A percentile compares a stretch with the other conserved stretches of the same genome.
These are phyloP conservation scores for Mesoclemmys tuberculata DNA, from an alignment of 2,113 vertebrate genomes.

Conservation along the genomic window DNA sequence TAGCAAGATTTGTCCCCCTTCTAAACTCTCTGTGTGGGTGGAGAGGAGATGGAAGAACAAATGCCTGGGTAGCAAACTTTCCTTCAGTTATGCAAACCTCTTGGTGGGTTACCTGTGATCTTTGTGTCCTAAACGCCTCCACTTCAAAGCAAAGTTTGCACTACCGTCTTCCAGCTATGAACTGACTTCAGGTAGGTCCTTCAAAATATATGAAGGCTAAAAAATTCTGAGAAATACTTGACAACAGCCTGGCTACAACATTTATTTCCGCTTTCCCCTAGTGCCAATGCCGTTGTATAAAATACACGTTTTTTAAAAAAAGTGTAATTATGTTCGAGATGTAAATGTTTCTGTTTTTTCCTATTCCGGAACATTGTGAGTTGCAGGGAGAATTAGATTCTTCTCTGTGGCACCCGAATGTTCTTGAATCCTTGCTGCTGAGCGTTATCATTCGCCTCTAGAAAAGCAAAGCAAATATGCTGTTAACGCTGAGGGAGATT, in stretches of 20 bases:
- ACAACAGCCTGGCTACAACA: not conserved
- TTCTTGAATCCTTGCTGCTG: not conserved
- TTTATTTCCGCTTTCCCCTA: not conserved
- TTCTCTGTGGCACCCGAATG: not conserved
- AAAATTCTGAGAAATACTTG: not conserved
- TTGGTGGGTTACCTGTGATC: not conserved
- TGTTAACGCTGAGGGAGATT: not conserved
- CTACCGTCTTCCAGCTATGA: not conserved
- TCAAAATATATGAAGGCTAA: not conserved
- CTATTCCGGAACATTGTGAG: too few species aligned
- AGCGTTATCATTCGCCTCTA: not conserved
- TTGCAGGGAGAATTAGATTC: not conserved
- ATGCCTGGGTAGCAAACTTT: not conserved
- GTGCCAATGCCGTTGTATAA: not conserved
- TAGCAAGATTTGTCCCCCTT: not conserved
- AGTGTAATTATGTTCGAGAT: too few species aligned
- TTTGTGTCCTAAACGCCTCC: constrained; percentile 27
- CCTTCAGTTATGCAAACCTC: not conserved
- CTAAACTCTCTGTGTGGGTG: not conserved
- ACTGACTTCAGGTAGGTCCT: not conserved
- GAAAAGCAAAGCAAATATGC: not conserved
- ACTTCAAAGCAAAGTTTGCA: not conserved
- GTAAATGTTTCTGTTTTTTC: too few species aligned
- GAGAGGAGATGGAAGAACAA: not conserved
- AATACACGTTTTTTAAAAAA: not conserved